A percentile compares a stretch with the other conserved stretches of the same genome.
phyloP scores from a whole-genome alignment of 2,888 invertebrate genomes.

The Odontothrips loti region DNA sequence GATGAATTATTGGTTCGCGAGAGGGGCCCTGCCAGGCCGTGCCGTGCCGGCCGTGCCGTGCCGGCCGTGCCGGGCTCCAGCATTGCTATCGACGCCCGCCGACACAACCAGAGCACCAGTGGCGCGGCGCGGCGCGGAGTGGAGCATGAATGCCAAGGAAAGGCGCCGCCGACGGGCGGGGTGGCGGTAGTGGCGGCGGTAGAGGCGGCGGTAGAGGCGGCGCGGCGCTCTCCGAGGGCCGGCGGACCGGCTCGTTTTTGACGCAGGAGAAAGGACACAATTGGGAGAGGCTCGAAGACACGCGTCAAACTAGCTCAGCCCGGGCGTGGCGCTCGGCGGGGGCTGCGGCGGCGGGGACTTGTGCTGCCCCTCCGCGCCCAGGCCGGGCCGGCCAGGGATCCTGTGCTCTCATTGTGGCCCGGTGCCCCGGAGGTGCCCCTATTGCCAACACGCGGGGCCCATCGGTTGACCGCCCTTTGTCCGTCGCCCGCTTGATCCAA shows the following conservation, averaged over 20 bases:
- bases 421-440: no score
- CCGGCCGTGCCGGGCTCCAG: no score
- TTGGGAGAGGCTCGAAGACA: background rate
- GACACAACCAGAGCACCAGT: background rate
- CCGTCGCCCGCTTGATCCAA: background rate
- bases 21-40: no score
- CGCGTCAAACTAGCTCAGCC: background rate
- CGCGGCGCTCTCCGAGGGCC: no score
- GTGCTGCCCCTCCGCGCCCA: no score
- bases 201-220: background rate
- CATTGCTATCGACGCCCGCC: background rate
- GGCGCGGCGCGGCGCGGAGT: background rate
- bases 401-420: no score
- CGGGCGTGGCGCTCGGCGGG: background rate
- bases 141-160: background rate
- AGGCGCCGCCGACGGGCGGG: background rate
- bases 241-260: background rate
- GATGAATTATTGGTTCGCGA: constrained; percentile 18
- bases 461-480: background rate
- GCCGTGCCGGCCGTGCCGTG: background rate
- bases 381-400: background rate
- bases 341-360: no score
- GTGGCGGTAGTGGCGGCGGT: background rate
- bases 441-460: background rate
- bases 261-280: constrained; percentile 6